Percentiles rank a stretch among this genome's conserved stretches.
These are phyloP conservation scores for Orestias chungarensis DNA, from an alignment of 2,797 vertebrate species.

Conservation along the genomic window DNA sequence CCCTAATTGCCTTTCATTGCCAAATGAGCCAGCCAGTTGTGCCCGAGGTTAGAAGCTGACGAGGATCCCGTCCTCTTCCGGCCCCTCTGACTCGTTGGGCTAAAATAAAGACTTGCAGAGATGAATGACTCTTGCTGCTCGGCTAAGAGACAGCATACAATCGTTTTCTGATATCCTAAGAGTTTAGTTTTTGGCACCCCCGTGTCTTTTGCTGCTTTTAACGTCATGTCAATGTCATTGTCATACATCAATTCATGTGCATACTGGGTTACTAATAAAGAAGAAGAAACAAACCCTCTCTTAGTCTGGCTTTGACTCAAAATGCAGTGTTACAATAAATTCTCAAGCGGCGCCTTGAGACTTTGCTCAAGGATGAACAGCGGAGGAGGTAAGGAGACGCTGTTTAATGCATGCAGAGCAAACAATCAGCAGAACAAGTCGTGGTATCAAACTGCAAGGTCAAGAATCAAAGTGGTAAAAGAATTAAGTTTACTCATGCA, in stretches of 20 bases:
- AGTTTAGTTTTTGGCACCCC: slow-evolving; percentile 30
- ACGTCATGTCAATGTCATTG: slow-evolving; percentile 35
- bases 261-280: slow-evolving; percentile 32
- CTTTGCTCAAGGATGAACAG: slow-evolving; percentile 33
- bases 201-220: slow-evolving; percentile 26
- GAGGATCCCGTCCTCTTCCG: slow-evolving; percentile 42
- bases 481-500: slow-evolving; percentile 16
- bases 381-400: not conserved
- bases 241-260: slow-evolving; percentile 40
- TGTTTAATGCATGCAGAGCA: not conserved
- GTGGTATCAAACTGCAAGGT: not conserved
- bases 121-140: slow-evolving; percentile 29
- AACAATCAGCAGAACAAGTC: not conserved
- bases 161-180: slow-evolving; percentile 20
- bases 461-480: slow-evolving; percentile 1
- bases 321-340: slow-evolving; percentile 23
- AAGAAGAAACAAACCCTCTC: slow-evolving; percentile 12
- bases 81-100: slow-evolving; percentile 26
- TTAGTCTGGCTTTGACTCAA: slow-evolving; percentile 9
- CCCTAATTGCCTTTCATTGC: slow-evolving; percentile 67
- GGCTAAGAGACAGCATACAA: slow-evolving; percentile 29
- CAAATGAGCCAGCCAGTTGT: slow-evolving; percentile 65
- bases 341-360: slow-evolving; percentile 12
- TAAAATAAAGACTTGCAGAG: slow-evolving; percentile 40
- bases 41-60: slow-evolving; percentile 65